Evolutionary conservation across 2,888 invertebrate species (phyloP), one percentile per base, ranked within the genome.

Genomic region (Octonoba sinensis): DNA sequence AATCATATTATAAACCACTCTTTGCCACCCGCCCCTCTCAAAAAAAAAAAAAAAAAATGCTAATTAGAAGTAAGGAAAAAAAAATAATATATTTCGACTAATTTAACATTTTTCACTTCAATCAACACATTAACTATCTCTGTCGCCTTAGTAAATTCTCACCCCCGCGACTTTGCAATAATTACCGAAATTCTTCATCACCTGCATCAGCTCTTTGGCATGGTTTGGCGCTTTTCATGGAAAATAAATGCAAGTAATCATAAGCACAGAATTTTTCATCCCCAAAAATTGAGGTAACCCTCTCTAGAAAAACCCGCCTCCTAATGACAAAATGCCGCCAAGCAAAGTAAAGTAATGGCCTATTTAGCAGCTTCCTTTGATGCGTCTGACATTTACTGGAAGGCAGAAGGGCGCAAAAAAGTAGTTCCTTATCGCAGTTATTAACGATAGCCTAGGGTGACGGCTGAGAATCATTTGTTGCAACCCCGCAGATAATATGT

Each of bases 301-400:
- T 76, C 24, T 54, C 54, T 44, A 44, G 66, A 54, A 67, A 66
- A 72, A 59, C 73, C 73, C 79, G 73, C 79, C 79, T 81, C 49
- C 73, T 81, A 81, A 81, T 81, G 79, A 81, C 79, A 81, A 81
- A 81, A 81, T 73, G 79, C 79, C 79, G 79, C 79, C 79, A 81
- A 81, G 79, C 79, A 81, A 81, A 81, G 73, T 81, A 81, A 81
- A 81, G 79, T 81, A 81, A 81, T 81, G 79, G 79, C 79, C 79
- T 81, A 81, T 81, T 81, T 81, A 81, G 79, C 79, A 73, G 79
- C 73, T 69, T 81, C 79, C 74, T 81, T 81, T 81, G 79, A 81
- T 81, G 79, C 69, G 59, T 57, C 79, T 81, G 79, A 81, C 79
- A 81, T 69, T 73, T 65, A 81, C 79, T 81, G 62, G 67, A 60